phyloP scores from a whole-genome alignment of 2,888 invertebrate species.

The Theretra japonica region DNA sequence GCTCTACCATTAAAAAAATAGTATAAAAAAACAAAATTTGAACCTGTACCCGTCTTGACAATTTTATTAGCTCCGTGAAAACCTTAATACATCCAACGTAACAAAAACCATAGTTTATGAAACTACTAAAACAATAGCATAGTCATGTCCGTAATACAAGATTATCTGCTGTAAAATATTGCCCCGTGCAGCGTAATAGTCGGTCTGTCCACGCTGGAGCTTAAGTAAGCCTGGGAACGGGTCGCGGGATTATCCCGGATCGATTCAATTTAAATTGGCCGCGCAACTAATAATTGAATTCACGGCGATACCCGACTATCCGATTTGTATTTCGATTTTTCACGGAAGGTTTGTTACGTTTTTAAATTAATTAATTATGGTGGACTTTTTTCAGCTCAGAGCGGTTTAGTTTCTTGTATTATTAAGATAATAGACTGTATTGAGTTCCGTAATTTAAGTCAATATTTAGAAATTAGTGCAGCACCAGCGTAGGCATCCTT shows the following conservation, averaged over 20 bases:
- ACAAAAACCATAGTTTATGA: not conserved
- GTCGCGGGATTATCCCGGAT: conserved; percentile 49
- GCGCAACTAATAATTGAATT: conserved; percentile 58
- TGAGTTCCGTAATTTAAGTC: too few species aligned
- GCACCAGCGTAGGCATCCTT: too few species aligned
- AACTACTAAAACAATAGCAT: not conserved
- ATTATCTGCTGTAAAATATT: conserved; percentile 11
- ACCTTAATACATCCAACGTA: too few species aligned
- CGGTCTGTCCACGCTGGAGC: conserved; percentile 32
- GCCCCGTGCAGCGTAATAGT: not conserved
- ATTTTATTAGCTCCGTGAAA: too few species aligned
- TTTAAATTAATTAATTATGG: not conserved
- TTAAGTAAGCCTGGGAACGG: conserved; percentile 37
- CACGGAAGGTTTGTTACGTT: not conserved
- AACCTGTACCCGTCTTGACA: too few species aligned
- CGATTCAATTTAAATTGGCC: conserved; percentile 54
- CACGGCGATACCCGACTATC: conserved; percentile 31
- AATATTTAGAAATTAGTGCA: too few species aligned
- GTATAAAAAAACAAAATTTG: too few species aligned
- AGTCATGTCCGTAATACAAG: not conserved
- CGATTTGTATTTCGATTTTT: conserved; percentile 20
- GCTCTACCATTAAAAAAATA: too few species aligned
- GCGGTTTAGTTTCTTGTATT: not conserved
- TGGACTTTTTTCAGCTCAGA: not conserved
- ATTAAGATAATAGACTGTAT: not conserved